A percentile compares a stretch with the other conserved stretches of the same genome.
phyloP scores from a whole-genome alignment of 2,113 vertebrate species.

The Turdus rufiventris region DNA sequence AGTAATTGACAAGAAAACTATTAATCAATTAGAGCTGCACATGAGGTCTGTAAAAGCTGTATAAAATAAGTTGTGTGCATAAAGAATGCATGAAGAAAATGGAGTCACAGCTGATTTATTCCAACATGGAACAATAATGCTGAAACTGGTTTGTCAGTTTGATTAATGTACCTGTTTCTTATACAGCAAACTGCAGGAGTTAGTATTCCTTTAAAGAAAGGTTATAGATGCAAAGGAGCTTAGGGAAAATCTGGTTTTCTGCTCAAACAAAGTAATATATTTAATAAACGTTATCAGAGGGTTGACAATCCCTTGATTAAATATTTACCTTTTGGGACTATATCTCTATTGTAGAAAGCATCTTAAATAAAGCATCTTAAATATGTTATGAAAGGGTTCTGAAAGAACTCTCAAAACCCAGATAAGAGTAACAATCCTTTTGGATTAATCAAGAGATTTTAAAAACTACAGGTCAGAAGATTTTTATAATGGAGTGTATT shows the following conservation, averaged over 20 bases:
- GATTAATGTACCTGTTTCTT: neutral
- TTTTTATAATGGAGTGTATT: neutral
- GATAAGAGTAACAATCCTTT: neutral
- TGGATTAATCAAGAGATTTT: neutral
- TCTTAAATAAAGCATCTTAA: neutral
- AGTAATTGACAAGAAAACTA: no score
- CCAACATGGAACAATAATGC: neutral
- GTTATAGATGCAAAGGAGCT: neutral
- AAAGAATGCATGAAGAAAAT: no score
- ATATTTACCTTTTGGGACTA: neutral
- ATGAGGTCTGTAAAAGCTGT: no score
- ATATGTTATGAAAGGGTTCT: neutral
- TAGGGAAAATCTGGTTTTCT: neutral
- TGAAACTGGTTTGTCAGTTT: neutral
- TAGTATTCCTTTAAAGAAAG: neutral
- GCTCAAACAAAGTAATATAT: neutral
- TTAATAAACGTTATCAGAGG: neutral
- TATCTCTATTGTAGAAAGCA: neutral
- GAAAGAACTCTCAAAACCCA: neutral
- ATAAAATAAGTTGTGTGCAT: no score
- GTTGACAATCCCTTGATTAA: neutral
- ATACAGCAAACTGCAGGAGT: neutral
- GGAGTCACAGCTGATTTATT: no score
- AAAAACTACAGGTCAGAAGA: neutral
- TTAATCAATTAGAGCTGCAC: no score